A percentile compares a stretch with the other conserved stretches of the same genome.
Conservation (phyloP, 2,888 invertebrate species). For the Dorcus parallelipipedus region DNA sequence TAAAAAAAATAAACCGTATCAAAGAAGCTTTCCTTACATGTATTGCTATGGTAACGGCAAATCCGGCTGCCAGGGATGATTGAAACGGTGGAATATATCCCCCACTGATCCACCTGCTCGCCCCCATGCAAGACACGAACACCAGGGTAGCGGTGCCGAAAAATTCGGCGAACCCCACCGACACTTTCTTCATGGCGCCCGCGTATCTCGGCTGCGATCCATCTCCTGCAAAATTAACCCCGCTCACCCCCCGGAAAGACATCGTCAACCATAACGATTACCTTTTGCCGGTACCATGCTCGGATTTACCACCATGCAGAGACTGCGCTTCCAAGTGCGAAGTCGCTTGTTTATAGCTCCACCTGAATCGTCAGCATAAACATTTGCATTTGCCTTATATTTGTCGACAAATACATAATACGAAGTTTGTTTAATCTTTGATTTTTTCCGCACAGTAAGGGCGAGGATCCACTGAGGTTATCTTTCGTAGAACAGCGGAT, state of each 20-base stretch:
- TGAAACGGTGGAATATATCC: conserved; percentile 32
- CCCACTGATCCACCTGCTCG: conserved; percentile 9
- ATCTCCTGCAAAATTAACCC: background rate
- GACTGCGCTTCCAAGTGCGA: no score
- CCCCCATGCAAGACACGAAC: conserved; percentile 69
- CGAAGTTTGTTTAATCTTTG: no score
- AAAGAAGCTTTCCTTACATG: conserved; percentile 50
- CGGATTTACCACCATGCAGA: no score
- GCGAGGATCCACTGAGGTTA: no score
- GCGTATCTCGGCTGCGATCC: background rate
- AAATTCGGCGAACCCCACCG: conserved; percentile 53
- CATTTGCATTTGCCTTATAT: no score
- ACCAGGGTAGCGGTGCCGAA: conserved; percentile 66
- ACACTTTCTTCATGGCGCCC: conserved; percentile 11
- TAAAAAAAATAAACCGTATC: background rate
- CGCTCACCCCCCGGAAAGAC: background rate
- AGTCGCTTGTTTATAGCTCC: no score
- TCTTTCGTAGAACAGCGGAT: no score
- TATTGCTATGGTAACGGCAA: conserved; percentile 64
- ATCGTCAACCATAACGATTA: no score
- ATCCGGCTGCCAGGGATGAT: conserved; percentile 59
- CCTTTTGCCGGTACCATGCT: no score
- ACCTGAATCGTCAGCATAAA: no score
- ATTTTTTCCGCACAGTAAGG: no score
- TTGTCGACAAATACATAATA: no score